These are phyloP conservation scores for Cyphomyrmex costatus DNA, from an alignment of 1,140 invertebrate genomes.

Conservation along the genomic window DNA sequence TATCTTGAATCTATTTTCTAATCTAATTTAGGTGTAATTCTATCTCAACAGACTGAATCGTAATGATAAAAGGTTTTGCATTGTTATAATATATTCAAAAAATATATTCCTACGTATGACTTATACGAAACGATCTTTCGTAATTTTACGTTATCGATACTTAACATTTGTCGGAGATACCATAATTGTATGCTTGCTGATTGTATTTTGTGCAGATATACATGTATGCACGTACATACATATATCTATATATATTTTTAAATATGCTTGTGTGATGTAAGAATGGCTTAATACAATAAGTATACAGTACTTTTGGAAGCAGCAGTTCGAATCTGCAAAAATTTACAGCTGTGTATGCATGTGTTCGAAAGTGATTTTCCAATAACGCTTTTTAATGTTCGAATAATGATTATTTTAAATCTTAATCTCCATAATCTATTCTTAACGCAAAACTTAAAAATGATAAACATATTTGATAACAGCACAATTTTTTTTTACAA, in stretches of 20 bases:
- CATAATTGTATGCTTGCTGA: conserved; percentile 45
- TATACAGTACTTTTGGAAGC: conserved; percentile 20
- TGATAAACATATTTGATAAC: conserved; percentile 8
- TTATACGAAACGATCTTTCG: conserved; percentile 51
- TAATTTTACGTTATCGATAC: conserved; percentile 47
- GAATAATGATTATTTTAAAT: not conserved
- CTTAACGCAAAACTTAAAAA: not conserved
- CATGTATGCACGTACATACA: not conserved
- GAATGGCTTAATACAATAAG: conserved; percentile 17
- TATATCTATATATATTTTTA: conserved; percentile 35
- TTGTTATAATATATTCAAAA: not conserved
- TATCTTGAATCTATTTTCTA: conserved; percentile 42
- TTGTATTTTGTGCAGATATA: conserved; percentile 28
- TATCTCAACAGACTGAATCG: conserved; percentile 67
- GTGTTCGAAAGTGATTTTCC: conserved; percentile 1
- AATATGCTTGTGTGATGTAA: conserved; percentile 6
- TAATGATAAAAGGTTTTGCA: conserved; percentile 55
- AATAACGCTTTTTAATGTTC: not conserved
- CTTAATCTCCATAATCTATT: conserved; percentile 8
- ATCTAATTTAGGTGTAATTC: conserved; percentile 65
- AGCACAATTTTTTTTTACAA: conserved; percentile 8
- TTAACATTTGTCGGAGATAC: conserved; percentile 20
- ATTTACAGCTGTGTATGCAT: not conserved
- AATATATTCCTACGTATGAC: not conserved
- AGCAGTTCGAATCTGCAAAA: not conserved